phyloP scores from a whole-genome alignment of 2,797 vertebrate genomes.

The Eulemur albifrons region DNA sequence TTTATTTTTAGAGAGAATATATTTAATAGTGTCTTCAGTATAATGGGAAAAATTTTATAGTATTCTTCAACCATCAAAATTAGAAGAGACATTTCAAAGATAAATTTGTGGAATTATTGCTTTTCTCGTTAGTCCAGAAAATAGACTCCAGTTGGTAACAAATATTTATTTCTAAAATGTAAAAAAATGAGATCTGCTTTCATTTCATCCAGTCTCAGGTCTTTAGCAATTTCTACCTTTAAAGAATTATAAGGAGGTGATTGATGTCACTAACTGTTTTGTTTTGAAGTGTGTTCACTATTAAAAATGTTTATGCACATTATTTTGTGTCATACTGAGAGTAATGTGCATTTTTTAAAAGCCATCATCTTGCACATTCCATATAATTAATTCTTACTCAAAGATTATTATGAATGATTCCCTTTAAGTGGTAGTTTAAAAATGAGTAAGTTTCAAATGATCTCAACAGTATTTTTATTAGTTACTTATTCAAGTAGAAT shows the following conservation, averaged over 20 bases:
- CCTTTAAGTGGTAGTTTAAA: not conserved
- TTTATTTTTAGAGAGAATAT: not conserved
- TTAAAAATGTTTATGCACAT: not conserved
- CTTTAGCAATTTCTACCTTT: not conserved
- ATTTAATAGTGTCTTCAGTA: not conserved
- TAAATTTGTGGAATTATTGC: not conserved
- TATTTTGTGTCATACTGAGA: not conserved
- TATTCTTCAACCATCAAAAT: not conserved
- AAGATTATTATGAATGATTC: not conserved
- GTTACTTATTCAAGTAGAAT: not conserved
- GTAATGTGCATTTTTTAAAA: not conserved
- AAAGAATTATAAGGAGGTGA: not conserved
- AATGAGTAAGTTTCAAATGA: not conserved
- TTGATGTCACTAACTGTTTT: not conserved
- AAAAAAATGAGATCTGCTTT: constrained; percentile 6
- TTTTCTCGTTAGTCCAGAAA: constrained; percentile 23
- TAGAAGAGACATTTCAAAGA: constrained; percentile 35
- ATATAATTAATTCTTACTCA: constrained; percentile 23
- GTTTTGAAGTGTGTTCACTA: not conserved
- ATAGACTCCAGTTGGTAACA: not conserved
- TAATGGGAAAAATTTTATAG: not conserved
- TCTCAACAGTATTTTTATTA: not conserved
- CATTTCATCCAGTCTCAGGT: not conserved
- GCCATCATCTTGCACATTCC: not conserved
- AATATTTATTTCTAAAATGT: constrained; percentile 21